Conservation (phyloP, 2,888 invertebrate genomes). For the Dynastes hyllus region DNA sequence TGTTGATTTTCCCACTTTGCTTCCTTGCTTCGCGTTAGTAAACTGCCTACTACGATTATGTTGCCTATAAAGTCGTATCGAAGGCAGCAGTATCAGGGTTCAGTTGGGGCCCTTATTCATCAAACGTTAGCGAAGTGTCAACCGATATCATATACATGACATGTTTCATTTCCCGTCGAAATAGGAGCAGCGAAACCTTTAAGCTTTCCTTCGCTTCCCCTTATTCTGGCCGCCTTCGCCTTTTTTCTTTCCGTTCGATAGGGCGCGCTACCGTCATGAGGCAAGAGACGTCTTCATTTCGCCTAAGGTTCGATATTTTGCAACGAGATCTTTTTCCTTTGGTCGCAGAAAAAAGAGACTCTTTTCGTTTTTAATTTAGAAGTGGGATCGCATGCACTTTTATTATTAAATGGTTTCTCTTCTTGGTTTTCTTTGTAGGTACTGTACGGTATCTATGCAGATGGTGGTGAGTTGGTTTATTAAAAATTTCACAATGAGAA, state of each 20-base stretch:
- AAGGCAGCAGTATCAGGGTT: not conserved
- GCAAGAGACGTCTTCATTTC: conserved; percentile 19
- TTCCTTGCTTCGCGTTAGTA: too few species aligned
- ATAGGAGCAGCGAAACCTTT: conserved; percentile 33
- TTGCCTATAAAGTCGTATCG: not conserved
- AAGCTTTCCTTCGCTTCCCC: conserved; percentile 21
- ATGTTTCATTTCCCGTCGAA: conserved; percentile 46
- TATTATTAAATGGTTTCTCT: not conserved
- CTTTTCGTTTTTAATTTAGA: not conserved
- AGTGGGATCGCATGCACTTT: not conserved
- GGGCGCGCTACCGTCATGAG: not conserved
- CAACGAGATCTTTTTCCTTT: not conserved
- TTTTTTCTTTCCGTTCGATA: conserved; percentile 4
- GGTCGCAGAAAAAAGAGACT: not conserved
- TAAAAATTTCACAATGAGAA: not conserved
- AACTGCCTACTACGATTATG: too few species aligned
- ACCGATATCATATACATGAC: conserved; percentile 47
- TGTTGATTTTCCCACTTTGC: too few species aligned
- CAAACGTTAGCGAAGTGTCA: conserved; percentile 36
- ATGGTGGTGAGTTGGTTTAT: not conserved
- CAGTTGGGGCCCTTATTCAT: conserved; percentile 28
- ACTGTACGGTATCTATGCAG: not conserved
- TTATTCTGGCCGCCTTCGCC: not conserved
- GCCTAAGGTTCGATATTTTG: conserved; percentile 12
- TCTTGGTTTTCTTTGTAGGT: not conserved